Evolutionary conservation across 2,113 vertebrate genomes (phyloP), one percentile per base, ranked within the genome.

Genomic region (Amphiprion ocellaris): DNA sequence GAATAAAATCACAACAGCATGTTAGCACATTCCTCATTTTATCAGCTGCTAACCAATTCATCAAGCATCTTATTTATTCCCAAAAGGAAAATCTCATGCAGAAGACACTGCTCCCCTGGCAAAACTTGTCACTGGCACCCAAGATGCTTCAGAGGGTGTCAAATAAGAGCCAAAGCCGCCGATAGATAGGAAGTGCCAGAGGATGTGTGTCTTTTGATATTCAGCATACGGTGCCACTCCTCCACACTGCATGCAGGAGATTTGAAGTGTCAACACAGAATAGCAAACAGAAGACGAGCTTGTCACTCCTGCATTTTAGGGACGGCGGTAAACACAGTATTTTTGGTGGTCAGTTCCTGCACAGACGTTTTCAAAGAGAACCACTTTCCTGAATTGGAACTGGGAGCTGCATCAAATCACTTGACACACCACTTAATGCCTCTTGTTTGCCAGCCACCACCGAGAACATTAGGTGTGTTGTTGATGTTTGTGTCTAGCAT

Each of bases 201-300:
- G 81, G 78, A 71, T 64, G 69, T 30, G 72, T 4, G 56, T 58
- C 72, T 80, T 77, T 87, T 84, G 54, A 89, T 76, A 82, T 56
- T 78, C 80, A 30, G 63, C 8, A 10, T 77, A 66, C 11, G 4
- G 52, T 24, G 17, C 47, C 70, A 17, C 65, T 85, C 70, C 61
- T 79, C 62, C 53, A 19, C 69, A 26, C 53, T 53, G 47, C 21
- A 59, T 64, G 65, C 58, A 66, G 63, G 74, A 73, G 59, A 54
- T 86, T 72, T 84, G 33, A 81, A 85, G 77, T 66, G 77, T 90
- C 77, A 77, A 83, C 74, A 81, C 23, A 55, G 62, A 72, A 81
- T 16, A 54, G 53, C 65, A 69, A 73, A 56, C 37, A 68, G 62
- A 73, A 52, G 64, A 72, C 66, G 60, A 65, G 62, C 63, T 14